Evolutionary conservation across 92 coral and sea anemone species (phyloP).

Genomic region (Plumapathes pennacea): DNA sequence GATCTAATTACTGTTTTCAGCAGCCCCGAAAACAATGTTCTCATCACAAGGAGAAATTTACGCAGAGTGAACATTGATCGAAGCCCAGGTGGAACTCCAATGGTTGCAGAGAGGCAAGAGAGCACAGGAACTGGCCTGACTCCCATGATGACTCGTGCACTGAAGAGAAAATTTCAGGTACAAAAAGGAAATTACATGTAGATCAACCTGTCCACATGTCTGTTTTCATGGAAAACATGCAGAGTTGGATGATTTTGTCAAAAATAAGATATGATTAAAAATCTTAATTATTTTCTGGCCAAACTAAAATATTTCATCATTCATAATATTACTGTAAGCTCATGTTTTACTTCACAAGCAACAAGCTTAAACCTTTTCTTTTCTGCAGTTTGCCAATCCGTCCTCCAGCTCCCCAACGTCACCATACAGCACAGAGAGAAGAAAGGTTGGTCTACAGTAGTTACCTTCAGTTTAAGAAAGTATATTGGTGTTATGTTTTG

Average conservation of each 20-base stretch:
- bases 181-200: neutral
- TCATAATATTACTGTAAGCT: no score
- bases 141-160: constrained; percentile 94
- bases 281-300: no score
- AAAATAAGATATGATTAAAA: no score
- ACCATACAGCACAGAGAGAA: constrained; percentile 13
- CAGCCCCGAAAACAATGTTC: constrained; percentile 69
- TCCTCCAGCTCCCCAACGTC: constrained; percentile 48
- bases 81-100: constrained; percentile 99
- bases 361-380: no score
- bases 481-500: no score
- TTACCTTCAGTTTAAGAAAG: no score
- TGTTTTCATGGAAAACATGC: neutral
- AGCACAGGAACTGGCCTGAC: constrained; percentile 85
- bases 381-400: constrained; percentile 62
- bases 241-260: no score
- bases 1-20: constrained; percentile 14
- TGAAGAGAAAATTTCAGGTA: constrained; percentile 89
- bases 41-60: constrained; percentile 59
- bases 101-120: constrained; percentile 31
- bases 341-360: no score
- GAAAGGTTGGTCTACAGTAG: no score
- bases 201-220: neutral
- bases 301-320: no score
- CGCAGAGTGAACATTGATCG: constrained; percentile 76